phyloP scores from a whole-genome alignment of 2,888 invertebrate genomes.

The Leptinotarsa juncta region DNA sequence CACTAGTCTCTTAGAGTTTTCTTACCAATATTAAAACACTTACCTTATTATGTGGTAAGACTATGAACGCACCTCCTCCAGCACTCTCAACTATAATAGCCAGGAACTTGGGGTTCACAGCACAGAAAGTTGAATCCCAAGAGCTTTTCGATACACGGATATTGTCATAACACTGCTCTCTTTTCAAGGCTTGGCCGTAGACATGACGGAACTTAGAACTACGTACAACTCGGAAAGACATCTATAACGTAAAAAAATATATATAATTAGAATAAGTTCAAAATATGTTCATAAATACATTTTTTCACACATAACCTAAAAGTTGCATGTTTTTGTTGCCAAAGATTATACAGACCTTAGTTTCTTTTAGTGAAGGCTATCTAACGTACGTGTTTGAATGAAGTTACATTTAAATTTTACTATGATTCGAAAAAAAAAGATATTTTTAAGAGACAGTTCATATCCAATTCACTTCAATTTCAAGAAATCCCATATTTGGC shows the following conservation, averaged over 20 bases:
- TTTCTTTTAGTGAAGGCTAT: slow-evolving; percentile 37
- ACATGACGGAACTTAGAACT: slow-evolving; percentile 99
- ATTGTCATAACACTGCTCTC: slow-evolving; percentile 98
- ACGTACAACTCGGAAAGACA: slow-evolving; percentile 97
- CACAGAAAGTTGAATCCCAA: slow-evolving; percentile 98
- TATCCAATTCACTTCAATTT: slow-evolving; percentile 59
- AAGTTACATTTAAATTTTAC: slow-evolving; percentile 53
- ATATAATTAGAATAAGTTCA: slow-evolving; percentile 19
- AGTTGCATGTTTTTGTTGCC: slow-evolving; percentile 47
- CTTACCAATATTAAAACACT: slow-evolving; percentile 27
- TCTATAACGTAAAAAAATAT: slow-evolving; percentile 66
- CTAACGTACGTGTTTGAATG: slow-evolving; percentile 38
- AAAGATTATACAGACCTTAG: slow-evolving; percentile 48
- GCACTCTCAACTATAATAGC: slow-evolving; percentile 98
- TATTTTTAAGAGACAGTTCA: slow-evolving; percentile 55
- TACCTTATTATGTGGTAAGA: slow-evolving; percentile 93
- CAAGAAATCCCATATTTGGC: slow-evolving; percentile 66
- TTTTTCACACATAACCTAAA: slow-evolving; percentile 56
- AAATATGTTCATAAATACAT: slow-evolving; percentile 35
- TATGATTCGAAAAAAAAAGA: slow-evolving; percentile 42
- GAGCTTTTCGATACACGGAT: slow-evolving; percentile 97
- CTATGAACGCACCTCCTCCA: slow-evolving; percentile 95
- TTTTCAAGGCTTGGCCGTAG: slow-evolving; percentile 87
- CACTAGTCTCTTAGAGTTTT: no score
- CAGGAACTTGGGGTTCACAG: slow-evolving; percentile 97